Evolutionary conservation across 2,113 vertebrate genomes (phyloP).

Genomic region (Prolemur simus): DNA sequence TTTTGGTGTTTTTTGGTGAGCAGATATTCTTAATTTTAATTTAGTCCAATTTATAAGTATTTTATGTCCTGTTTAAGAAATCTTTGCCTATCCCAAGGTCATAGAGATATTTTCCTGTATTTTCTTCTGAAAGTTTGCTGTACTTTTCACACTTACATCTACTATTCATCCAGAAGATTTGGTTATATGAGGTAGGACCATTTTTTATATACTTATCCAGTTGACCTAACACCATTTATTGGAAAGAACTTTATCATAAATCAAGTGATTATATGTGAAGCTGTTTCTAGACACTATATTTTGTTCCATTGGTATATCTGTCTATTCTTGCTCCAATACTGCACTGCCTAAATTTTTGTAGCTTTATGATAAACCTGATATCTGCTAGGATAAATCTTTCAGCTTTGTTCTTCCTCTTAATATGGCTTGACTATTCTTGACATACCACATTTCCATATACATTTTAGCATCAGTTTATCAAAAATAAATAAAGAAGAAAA

Average conservation of each 20-base stretch:
- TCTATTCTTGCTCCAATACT: not conserved
- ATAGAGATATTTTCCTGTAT: not conserved
- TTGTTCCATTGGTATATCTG: not conserved
- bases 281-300: not conserved
- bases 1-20: not conserved
- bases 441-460: not conserved
- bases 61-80: not conserved
- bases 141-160: not conserved
- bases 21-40: conserved; percentile 14
- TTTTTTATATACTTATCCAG: not conserved
- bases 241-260: not conserved
- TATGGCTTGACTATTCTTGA: not conserved
- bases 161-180: not conserved
- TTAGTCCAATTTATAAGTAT: not conserved
- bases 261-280: not conserved
- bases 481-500: not conserved
- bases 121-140: conserved; percentile 23
- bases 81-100: not conserved
- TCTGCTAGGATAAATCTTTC: not conserved
- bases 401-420: not conserved
- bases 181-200: not conserved
- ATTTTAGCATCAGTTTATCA: not conserved
- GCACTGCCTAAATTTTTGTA: not conserved
- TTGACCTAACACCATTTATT: not conserved
- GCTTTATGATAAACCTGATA: not conserved